A percentile compares a stretch with the other conserved stretches of the same genome.
phyloP scores from a whole-genome alignment of 2,113 vertebrate species.

The Hassar affinis region DNA sequence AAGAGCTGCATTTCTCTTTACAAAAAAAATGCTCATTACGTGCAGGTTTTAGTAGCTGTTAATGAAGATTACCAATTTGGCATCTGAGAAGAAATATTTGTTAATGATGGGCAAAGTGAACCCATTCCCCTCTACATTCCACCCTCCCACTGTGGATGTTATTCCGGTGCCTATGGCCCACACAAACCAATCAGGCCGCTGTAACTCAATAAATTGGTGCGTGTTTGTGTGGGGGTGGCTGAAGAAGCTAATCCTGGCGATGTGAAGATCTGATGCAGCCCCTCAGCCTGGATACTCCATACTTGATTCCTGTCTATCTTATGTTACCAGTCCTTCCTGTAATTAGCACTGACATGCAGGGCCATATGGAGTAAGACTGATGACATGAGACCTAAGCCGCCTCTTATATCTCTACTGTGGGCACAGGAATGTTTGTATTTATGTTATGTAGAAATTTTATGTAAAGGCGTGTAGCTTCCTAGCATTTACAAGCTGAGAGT shows the following conservation, averaged over 20 bases:
- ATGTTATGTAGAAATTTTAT: not conserved
- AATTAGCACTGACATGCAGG: conserved; percentile 53
- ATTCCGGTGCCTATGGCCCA: not conserved
- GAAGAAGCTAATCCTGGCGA: conserved; percentile 55
- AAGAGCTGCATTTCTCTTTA: not conserved
- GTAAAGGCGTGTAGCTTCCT: not conserved
- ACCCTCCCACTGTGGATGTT: not conserved
- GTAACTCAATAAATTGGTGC: conserved; percentile 27
- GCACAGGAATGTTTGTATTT: conserved; percentile 1
- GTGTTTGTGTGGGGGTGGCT: conserved; percentile 34
- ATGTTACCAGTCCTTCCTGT: conserved; percentile 50
- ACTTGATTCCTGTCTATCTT: conserved; percentile 54
- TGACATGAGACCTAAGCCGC: conserved; percentile 48
- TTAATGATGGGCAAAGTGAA: not conserved
- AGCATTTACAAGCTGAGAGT: not conserved
- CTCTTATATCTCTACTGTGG: conserved; percentile 10
- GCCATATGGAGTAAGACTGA: conserved; percentile 47
- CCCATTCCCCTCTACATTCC: not conserved
- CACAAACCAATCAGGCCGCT: conserved; percentile 38
- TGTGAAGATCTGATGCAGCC: conserved; percentile 52
- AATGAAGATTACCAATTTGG: not conserved
- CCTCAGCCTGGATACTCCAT: conserved; percentile 48
- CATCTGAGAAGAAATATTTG: not conserved
- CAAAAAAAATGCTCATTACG: not conserved
- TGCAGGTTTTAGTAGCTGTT: not conserved